Conservation (phyloP, 2,888 invertebrate genomes). For the Lamellibrachia satsuma region DNA sequence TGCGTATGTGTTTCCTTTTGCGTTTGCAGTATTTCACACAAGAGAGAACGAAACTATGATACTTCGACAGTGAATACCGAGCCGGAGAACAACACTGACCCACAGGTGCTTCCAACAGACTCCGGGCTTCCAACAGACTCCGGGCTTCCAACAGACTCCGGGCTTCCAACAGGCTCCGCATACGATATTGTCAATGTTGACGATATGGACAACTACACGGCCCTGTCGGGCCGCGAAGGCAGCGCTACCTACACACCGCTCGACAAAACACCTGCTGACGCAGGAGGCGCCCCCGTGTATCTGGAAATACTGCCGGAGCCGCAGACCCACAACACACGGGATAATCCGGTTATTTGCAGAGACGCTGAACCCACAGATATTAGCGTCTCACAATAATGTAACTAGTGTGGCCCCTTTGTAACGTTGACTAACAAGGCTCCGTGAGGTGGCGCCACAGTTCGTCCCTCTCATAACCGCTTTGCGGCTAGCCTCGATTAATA, state of each 20-base stretch:
- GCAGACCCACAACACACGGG: neutral
- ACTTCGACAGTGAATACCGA: neutral
- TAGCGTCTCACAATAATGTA: too few species aligned
- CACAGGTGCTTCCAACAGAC: neutral
- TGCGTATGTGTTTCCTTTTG: neutral
- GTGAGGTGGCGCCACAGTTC: too few species aligned
- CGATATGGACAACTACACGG: neutral
- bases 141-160: neutral
- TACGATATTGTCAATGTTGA: neutral
- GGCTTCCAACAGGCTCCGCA: neutral
- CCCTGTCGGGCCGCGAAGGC: neutral
- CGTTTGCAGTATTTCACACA: neutral
- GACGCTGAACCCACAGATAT: too few species aligned
- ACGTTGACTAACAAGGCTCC: too few species aligned
- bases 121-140: neutral
- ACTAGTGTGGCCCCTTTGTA: too few species aligned
- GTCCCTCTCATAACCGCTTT: too few species aligned
- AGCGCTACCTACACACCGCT: neutral
- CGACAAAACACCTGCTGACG: neutral
- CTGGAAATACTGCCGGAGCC: neutral
- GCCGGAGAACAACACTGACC: neutral
- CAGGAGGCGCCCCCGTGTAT: neutral
- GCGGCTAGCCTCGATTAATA: too few species aligned
- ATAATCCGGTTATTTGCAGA: too few species aligned
- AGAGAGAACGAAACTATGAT: neutral